Conservation (phyloP, 2,113 vertebrate species). For the Ciconia stormi region DNA sequence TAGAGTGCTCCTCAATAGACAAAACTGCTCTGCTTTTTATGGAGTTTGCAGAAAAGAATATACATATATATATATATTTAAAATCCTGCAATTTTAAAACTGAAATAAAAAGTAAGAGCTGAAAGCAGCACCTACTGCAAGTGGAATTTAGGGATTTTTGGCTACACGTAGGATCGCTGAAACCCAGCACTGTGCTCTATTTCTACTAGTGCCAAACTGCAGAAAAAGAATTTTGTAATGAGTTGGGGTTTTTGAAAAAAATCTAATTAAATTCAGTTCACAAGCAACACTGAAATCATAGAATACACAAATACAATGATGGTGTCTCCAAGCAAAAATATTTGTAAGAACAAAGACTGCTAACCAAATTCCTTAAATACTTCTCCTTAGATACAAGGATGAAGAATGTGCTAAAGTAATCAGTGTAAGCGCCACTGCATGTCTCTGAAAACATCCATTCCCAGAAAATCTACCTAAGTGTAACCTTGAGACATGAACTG, state of each 20-base stretch:
- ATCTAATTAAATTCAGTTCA: slow-evolving; percentile 20
- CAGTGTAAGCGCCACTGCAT: neutral
- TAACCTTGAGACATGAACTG: slow-evolving; percentile 9
- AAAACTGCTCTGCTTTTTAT: neutral
- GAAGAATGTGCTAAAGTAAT: slow-evolving; percentile 57
- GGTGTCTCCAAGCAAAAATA: slow-evolving; percentile 47
- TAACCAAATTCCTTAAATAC: slow-evolving; percentile 56
- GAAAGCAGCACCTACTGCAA: neutral
- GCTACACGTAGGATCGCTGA: neutral
- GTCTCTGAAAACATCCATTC: slow-evolving; percentile 46
- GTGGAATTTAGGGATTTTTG: neutral
- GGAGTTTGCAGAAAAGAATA: neutral
- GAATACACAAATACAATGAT: slow-evolving; percentile 1
- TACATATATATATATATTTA: neutral
- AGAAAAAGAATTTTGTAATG: neutral
- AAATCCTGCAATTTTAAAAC: neutral
- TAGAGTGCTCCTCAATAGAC: neutral
- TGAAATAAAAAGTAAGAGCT: neutral
- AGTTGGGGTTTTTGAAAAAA: neutral
- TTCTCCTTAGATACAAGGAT: slow-evolving; percentile 43
- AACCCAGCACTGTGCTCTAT: neutral
- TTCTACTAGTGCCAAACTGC: slow-evolving; percentile 1
- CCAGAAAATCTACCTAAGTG: slow-evolving; percentile 39
- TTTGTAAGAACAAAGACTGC: slow-evolving; percentile 41
- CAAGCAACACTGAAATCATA: neutral